Base-by-base conservation (phyloP, 2,113 vertebrate species). In the Pelusios castaneus region DNA sequence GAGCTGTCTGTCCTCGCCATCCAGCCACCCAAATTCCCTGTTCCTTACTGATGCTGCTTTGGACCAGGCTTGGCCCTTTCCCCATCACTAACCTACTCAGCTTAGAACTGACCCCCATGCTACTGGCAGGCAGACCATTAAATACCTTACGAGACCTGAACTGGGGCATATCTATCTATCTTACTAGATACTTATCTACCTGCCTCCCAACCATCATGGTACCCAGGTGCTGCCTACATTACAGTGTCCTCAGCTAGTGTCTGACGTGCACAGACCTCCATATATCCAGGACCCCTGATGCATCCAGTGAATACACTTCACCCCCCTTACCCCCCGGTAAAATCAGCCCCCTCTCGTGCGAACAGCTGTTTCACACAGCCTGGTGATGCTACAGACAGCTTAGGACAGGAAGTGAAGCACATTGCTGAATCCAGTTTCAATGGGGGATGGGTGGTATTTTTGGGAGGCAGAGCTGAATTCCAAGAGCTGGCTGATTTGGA, bases 121-220 rank as follows among this genome's bases (percentile, higher is more conserved):
- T 16, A 31, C 29, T 31, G 13, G 0, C 54, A 10, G 79, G 21
- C 89, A 77, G 52, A 86, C 83, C 79, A 47, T 31, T 41, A 54
- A 87, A 25, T 2, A 0, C 29, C 55, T 88, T 84, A 78, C 1
- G 1, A 17, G 82, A 0, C 0, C n/a, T 43, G 77, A 67, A 2
- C 4, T 4, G 21, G 12, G 27, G 41, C 55, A 89, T 2, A 0
- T 38, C 63, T 21, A 76, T 70, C 80, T 54, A 52, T 54, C 31
- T 80, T 54, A 31, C 19, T 3, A n/a, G n/a, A 16, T 47, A 60
- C 52, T 16, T 8, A n/a, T 38, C 19, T 47, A 55, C 52, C 12
- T 10, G 31, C 58, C 88, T 70, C 17, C n/a, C 34, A 21, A 22
- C 63, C 19, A 9, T 17, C 34, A 11, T 17, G 38, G 34, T 63